Conservation (phyloP, 2,888 invertebrate species). For the Callimorpha dominula region DNA sequence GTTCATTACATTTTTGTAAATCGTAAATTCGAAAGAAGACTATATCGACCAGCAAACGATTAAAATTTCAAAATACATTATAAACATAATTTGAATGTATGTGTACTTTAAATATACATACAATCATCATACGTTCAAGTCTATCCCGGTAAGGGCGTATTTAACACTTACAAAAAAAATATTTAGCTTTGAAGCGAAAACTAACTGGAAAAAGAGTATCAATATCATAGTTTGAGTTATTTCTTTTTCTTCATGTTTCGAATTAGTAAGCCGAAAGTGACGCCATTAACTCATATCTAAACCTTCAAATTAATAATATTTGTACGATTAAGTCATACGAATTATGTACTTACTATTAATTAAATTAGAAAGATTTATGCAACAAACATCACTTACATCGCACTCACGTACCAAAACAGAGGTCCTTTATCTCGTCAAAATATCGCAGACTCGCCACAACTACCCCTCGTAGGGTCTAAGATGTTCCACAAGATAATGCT, state of each 20-base stretch:
- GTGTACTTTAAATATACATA: no score
- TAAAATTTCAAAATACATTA: no score
- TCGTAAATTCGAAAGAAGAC: not conserved
- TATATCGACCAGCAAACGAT: not conserved
- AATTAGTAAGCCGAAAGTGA: not conserved
- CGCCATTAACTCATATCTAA: not conserved
- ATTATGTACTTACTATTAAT: not conserved
- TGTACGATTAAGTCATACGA: not conserved
- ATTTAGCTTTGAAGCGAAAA: not conserved
- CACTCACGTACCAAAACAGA: constrained; percentile 36
- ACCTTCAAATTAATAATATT: not conserved
- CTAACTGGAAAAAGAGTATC: not conserved
- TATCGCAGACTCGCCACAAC: constrained; percentile 63
- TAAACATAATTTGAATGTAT: no score
- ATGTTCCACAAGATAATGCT: constrained; percentile 60
- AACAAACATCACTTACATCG: constrained; percentile 33
- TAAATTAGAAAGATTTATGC: constrained; percentile 31
- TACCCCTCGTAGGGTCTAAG: constrained; percentile 48
- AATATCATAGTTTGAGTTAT: not conserved
- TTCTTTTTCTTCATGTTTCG: not conserved
- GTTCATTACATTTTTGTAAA: not conserved
- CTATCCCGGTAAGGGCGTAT: not conserved
- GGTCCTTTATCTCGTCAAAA: constrained; percentile 59
- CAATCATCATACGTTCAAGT: no score
- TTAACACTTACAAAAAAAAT: not conserved